Base-by-base conservation (phyloP, 2,113 vertebrate genomes). In the Agapornis roseicollis region DNA sequence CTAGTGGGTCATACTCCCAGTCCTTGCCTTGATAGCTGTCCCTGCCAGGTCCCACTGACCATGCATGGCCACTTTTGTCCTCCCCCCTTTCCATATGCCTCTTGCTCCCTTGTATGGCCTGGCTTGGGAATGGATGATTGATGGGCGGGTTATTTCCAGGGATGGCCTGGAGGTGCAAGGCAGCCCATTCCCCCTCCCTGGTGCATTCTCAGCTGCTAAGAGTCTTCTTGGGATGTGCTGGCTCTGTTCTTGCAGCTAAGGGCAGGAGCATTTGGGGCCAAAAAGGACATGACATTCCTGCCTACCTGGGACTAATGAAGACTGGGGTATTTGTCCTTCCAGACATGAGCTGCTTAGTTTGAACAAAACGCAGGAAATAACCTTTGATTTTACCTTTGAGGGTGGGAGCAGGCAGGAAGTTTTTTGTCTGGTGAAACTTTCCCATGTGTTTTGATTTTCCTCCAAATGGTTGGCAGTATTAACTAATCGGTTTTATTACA, bases 141-240 rank as follows among this genome's bases (percentile, higher is more conserved):
- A 97, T 82, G 95, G 97, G 81, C 64, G 78, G 82, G 90, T 96
- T 98, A 98, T 98, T 98, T 98, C 97, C 95, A 98, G 97, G 94
- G 78, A 96, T 93, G 93, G 97, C 92, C 97, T 12, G 22, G 97
- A 98, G 98, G 97, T 98, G 96, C 97, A 97, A 97, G 96, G 95
- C 96, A 93, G 94, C 98, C 97, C 97, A 93, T 97, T 93, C 89
- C 98, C 98, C 96, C 97, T 97, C 96, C 82, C 50, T 19, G 81
- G 86, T 94, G 94, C 98, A 97, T 98, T 97, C 98, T 98, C 99
- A 99, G 98, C 98, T 99, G 98, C 98, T 97, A 91, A 90, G 80
- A 92, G 85, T 68, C 87, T 97, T 96, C 94, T 88, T 89, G 66
- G 83, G 96, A 93, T 80, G 94, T 94, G 94, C 91, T 94, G 90